These are phyloP conservation scores for Drymonia ruficornis DNA, from an alignment of 2,888 invertebrate genomes.

Conservation along the genomic window DNA sequence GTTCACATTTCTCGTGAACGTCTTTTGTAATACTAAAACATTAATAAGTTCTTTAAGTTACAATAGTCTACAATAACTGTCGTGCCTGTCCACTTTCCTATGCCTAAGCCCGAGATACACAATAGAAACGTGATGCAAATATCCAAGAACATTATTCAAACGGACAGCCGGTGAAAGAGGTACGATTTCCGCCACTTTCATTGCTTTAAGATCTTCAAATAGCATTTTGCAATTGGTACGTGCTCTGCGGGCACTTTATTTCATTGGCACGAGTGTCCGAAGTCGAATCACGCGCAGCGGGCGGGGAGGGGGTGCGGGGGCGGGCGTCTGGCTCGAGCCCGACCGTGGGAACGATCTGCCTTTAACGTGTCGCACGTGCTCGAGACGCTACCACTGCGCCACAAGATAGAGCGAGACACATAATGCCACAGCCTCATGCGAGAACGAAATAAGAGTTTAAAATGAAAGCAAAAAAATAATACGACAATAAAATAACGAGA, in stretches of 20 bases:
- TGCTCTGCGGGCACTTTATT: slow-evolving; percentile 79
- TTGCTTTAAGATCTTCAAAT: slow-evolving; percentile 61
- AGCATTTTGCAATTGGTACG: slow-evolving; percentile 80
- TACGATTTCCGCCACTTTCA: slow-evolving; percentile 70
- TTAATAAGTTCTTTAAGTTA: background rate
- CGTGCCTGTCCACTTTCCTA: slow-evolving; percentile 6
- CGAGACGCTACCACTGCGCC: slow-evolving; percentile 68
- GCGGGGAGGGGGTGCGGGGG: slow-evolving; percentile 45
- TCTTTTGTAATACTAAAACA: background rate
- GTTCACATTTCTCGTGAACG: background rate
- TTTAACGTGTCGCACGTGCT: slow-evolving; percentile 84
- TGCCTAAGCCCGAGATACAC: slow-evolving; percentile 3
- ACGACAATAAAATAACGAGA: slow-evolving; percentile 72
- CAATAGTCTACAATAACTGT: background rate
- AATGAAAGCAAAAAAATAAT: slow-evolving; percentile 46
- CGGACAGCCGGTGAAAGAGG: slow-evolving; percentile 46
- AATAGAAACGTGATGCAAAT: slow-evolving; percentile 16
- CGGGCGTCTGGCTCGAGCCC: slow-evolving; percentile 62
- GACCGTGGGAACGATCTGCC: slow-evolving; percentile 84
- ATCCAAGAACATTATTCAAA: slow-evolving; percentile 28
- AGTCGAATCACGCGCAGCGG: slow-evolving; percentile 71
- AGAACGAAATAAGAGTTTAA: slow-evolving; percentile 38
- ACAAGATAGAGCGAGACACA: slow-evolving; percentile 60
- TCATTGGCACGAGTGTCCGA: slow-evolving; percentile 71
- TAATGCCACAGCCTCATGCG: slow-evolving; percentile 21